Base-by-base conservation (phyloP, 37 sponge, comb jelly and placozoan species). In the Crambe crambe region DNA sequence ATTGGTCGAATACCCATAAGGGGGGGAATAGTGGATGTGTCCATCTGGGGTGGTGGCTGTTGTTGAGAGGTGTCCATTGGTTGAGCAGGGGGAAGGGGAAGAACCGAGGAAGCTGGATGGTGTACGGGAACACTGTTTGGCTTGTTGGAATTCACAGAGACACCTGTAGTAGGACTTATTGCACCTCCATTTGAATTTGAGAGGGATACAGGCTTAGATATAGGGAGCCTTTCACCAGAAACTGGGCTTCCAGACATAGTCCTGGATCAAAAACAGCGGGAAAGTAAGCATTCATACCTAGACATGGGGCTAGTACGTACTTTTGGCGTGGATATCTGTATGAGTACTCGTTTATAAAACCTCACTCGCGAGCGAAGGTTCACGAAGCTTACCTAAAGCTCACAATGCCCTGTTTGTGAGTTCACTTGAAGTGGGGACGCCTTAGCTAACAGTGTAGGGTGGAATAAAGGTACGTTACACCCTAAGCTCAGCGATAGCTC, bases 371-470 rank as follows among this genome's bases (percentile, higher is more conserved):
- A 20, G 66, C 66, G 74, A 47, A 73, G 74, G 74, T 43, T 54
- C 56, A 12, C 25, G 35, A 39, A 36, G 44, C 77, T 77, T 64
- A 77, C 77, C 77, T 37, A n/a, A 34, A 22, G 4, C 77, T 41
- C 37, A 36, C 61, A 77, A 31, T 34, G 42, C 21, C 36, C 74
- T 6, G 32, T 39, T 41, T 39, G 37, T 77, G n/a, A 18, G 35
- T 41, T 63, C 77, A 20, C 77, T 61, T 37, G 64, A 62, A 25
- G 23, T 23, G 64, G 22, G 42, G 31, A 3, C 34, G 38, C 26
- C 64, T 41, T 77, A 64, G 41, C 30, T 77, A 64, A 60, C 77
- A 42, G 65, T 77, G 77, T 29, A 63, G 65, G 74, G 65, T 61
- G 30, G 32, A 37, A 42, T 65, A 62, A 64, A 32, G 64, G 44